phyloP scores from a whole-genome alignment of 2,797 vertebrate genomes.

The Coluber constrictor region DNA sequence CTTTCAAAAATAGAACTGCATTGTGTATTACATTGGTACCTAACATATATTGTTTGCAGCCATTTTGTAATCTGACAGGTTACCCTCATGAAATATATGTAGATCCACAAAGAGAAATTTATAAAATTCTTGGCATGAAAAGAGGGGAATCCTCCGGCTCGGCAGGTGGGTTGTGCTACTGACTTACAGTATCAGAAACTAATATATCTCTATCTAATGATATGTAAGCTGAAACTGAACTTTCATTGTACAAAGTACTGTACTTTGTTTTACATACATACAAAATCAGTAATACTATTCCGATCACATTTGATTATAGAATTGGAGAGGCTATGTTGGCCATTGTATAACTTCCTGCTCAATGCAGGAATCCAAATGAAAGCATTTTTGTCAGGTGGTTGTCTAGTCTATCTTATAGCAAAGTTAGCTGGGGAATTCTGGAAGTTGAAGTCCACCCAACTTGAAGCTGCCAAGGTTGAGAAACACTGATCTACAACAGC shows the following conservation, averaged over 20 bases:
- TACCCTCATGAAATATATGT: slow-evolving; percentile 92
- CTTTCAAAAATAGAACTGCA: background rate
- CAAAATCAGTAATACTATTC: background rate
- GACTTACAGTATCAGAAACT: background rate
- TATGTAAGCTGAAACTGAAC: background rate
- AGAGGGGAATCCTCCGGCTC: slow-evolving; percentile 79
- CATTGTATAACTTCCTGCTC: background rate
- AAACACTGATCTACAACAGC: background rate
- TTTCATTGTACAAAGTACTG: background rate
- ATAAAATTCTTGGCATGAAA: slow-evolving; percentile 86
- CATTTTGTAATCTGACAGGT: slow-evolving; percentile 86
- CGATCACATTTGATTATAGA: background rate
- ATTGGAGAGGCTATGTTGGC: background rate
- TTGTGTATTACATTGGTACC: background rate
- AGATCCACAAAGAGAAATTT: slow-evolving; percentile 86
- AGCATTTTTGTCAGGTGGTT: background rate
- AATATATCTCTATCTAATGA: background rate
- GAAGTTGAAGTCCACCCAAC: background rate
- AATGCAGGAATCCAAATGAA: background rate
- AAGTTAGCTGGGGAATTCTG: background rate
- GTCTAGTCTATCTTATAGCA: background rate
- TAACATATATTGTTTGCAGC: slow-evolving; percentile 65
- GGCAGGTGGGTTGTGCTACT: slow-evolving; percentile 72
- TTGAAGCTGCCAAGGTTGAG: background rate
- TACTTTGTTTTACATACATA: background rate